A percentile compares a stretch with the other conserved stretches of the same genome.
Conservation (phyloP, 2,113 vertebrate genomes). For the Megaceryle torquata region DNA sequence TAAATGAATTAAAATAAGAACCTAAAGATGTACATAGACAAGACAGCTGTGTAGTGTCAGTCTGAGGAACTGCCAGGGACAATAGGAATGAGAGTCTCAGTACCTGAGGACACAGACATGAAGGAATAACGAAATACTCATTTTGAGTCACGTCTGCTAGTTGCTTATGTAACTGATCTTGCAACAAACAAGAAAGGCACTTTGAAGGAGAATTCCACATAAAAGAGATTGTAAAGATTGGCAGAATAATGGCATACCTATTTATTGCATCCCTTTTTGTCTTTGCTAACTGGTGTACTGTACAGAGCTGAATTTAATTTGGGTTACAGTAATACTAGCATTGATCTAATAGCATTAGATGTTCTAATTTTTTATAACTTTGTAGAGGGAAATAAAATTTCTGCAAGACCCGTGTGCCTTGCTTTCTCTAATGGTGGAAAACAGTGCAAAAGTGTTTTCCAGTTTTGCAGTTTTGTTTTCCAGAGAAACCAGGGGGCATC, state of each 20-base stretch:
- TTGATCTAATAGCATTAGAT: not conserved
- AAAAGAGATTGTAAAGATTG: constrained; percentile 1
- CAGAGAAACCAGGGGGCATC: not conserved
- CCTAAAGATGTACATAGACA: not conserved
- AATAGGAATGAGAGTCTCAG: not conserved
- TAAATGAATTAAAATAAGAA: not conserved
- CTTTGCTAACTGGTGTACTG: not conserved
- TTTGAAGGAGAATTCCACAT: constrained; percentile 33
- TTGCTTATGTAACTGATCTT: constrained; percentile 22
- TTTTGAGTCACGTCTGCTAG: not conserved
- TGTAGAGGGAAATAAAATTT: not conserved
- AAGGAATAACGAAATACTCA: constrained; percentile 4
- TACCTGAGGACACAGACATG: not conserved
- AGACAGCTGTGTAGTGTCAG: not conserved
- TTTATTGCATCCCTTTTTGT: not conserved
- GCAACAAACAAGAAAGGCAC: not conserved
- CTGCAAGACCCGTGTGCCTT: not conserved
- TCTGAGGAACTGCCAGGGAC: not conserved
- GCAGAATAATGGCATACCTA: not conserved
- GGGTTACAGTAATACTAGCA: not conserved
- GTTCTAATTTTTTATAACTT: not conserved
- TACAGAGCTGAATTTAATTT: not conserved
- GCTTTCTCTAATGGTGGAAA: not conserved
- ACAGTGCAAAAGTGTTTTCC: not conserved
- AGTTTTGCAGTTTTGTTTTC: too few relatives aligned